Evolutionary conservation across 2,113 vertebrate species (phyloP).

Genomic region (Scatophagus argus): DNA sequence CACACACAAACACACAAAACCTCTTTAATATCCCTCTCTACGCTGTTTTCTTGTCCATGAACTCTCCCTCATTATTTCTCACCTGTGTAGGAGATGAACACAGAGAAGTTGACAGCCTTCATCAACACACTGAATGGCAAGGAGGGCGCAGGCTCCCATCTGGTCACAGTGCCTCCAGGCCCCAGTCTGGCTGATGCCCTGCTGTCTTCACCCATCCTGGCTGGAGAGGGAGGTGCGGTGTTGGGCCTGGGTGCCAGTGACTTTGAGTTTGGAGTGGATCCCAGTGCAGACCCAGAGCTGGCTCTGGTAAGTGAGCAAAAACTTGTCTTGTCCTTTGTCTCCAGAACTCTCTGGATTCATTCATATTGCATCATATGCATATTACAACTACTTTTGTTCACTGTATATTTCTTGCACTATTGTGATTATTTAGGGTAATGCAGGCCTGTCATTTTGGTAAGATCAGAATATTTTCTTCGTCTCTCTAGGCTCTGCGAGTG

Average conservation of each 20-base stretch:
- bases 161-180: slow-evolving; percentile 95
- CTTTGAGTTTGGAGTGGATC: slow-evolving; percentile 97
- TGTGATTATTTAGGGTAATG: background rate
- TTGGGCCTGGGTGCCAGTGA: slow-evolving; percentile 93
- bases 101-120: slow-evolving; percentile 95
- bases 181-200: slow-evolving; percentile 95
- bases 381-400: background rate
- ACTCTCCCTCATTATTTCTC: background rate
- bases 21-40: background rate
- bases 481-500: slow-evolving; percentile 90
- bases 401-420: background rate
- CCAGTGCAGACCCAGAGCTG: slow-evolving; percentile 94
- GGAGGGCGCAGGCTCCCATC: slow-evolving; percentile 93
- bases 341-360: background rate
- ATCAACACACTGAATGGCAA: slow-evolving; percentile 96
- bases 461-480: background rate
- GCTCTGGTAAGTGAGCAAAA: slow-evolving; percentile 88
- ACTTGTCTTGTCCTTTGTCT: no score
- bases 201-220: slow-evolving; percentile 94
- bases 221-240: slow-evolving; percentile 93
- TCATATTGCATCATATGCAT: no score
- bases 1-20: background rate
- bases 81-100: slow-evolving; percentile 90
- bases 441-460: background rate
- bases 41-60: background rate